Evolutionary conservation across 2,113 vertebrate species (phyloP).

Genomic region (Arvicanthis niloticus): DNA sequence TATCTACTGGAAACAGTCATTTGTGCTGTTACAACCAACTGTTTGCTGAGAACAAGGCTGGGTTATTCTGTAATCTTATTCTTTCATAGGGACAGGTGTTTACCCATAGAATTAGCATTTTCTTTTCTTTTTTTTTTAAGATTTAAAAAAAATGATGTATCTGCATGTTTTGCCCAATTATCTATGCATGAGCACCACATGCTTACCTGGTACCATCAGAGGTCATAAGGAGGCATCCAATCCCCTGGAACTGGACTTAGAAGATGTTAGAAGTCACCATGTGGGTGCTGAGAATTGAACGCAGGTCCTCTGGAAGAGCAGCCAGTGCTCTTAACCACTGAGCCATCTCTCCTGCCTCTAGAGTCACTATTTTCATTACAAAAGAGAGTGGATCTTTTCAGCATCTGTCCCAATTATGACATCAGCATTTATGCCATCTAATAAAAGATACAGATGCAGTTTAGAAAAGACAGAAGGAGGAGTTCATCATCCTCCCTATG

Average conservation of each 20-base stretch:
- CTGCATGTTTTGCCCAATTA: not conserved
- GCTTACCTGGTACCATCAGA: not conserved
- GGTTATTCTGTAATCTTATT: not conserved
- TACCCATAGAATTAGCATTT: not conserved
- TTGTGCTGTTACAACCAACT: not conserved
- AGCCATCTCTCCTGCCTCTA: not conserved
- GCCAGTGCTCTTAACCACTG: not conserved
- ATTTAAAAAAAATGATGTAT: not conserved
- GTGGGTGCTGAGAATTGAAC: not conserved
- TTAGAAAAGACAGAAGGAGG: not conserved
- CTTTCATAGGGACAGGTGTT: not conserved
- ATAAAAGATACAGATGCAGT: not conserved
- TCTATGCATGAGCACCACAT: not conserved
- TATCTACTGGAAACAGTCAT: not conserved
- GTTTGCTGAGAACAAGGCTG: not conserved
- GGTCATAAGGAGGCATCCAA: not conserved
- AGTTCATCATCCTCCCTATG: not conserved
- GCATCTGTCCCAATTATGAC: constrained; percentile 6
- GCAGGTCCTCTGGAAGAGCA: not conserved
- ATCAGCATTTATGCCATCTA: not conserved
- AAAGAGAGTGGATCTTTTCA: not conserved
- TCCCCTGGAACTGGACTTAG: not conserved
- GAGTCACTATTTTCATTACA: constrained; percentile 27
- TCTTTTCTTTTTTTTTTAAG: not conserved
- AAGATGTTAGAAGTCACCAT: not conserved